A percentile compares a stretch with the other conserved stretches of the same genome.
phyloP scores from a whole-genome alignment of 2,113 vertebrate genomes.

The Macquaria ambigua region DNA sequence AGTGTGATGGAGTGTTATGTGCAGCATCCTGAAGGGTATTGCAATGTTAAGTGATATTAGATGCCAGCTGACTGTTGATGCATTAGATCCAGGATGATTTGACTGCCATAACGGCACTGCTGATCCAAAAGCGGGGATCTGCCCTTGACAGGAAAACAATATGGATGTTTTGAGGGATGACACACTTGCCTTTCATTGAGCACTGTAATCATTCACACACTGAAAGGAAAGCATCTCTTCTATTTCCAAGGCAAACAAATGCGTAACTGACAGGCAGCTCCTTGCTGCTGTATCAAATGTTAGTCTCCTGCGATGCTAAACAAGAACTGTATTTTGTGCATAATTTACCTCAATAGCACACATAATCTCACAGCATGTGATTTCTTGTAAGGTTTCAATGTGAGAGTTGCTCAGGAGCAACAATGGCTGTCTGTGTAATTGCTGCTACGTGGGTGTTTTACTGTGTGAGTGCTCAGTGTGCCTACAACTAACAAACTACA shows the following conservation, averaged over 20 bases:
- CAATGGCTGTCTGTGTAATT: constrained; percentile 12
- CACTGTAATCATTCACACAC: constrained; percentile 8
- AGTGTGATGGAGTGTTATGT: constrained; percentile 18
- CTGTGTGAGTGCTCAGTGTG: not conserved
- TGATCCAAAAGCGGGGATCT: constrained; percentile 22
- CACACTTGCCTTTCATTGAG: constrained; percentile 34
- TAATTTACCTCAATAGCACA: not conserved
- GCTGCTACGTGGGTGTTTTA: constrained; percentile 14
- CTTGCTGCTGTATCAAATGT: not conserved
- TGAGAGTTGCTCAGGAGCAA: not conserved
- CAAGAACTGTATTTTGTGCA: not conserved
- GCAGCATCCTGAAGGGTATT: constrained; percentile 50
- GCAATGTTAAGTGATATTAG: constrained; percentile 73
- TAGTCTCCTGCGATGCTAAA: not conserved
- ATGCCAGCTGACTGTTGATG: constrained; percentile 56
- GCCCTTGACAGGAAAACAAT: constrained; percentile 61
- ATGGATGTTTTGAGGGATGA: constrained; percentile 46
- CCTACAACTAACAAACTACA: constrained; percentile 31
- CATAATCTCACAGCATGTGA: not conserved
- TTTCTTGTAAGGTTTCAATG: constrained; percentile 7
- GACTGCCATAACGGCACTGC: constrained; percentile 32
- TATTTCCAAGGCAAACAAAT: constrained; percentile 11
- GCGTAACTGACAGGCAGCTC: not conserved
- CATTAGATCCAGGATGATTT: constrained; percentile 56
- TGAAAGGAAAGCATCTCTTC: constrained; percentile 17